phyloP scores from a whole-genome alignment of 1,140 invertebrate species.

The Frieseomelitta varia region DNA sequence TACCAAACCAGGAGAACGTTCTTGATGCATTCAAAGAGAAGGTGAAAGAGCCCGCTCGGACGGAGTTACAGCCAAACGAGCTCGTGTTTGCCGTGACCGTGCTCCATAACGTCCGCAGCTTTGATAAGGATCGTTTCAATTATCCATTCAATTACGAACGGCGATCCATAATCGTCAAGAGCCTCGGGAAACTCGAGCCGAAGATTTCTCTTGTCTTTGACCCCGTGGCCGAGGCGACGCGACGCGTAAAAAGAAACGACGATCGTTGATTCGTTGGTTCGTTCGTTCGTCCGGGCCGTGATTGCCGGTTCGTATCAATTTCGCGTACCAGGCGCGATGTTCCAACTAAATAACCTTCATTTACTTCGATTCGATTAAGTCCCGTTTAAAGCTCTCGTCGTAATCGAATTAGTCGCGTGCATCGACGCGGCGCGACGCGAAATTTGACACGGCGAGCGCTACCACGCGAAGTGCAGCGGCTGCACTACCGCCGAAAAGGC shows the following conservation, averaged over 20 bases:
- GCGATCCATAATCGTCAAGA: slow-evolving; percentile 69
- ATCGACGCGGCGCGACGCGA: slow-evolving; percentile 4
- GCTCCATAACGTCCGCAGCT: slow-evolving; percentile 71
- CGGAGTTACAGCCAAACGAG: slow-evolving; percentile 59
- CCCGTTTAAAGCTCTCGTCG: slow-evolving; percentile 26
- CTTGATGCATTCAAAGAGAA: slow-evolving; percentile 40
- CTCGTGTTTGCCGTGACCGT: slow-evolving; percentile 73
- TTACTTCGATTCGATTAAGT: slow-evolving; percentile 36
- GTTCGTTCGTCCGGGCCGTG: neutral
- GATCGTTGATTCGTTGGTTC: neutral
- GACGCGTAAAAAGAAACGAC: slow-evolving; percentile 5
- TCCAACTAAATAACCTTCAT: slow-evolving; percentile 32
- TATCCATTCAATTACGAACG: slow-evolving; percentile 74
- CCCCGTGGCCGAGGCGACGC: neutral
- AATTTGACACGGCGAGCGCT: slow-evolving; percentile 10
- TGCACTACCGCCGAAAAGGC: neutral
- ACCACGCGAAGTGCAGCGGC: neutral
- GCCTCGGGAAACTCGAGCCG: slow-evolving; percentile 46
- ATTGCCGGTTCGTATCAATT: slow-evolving; percentile 25
- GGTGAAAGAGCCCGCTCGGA: slow-evolving; percentile 36
- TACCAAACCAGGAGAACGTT: slow-evolving; percentile 23
- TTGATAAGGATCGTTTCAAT: slow-evolving; percentile 77
- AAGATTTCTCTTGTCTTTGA: slow-evolving; percentile 51
- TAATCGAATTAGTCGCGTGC: slow-evolving; percentile 42
- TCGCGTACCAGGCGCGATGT: slow-evolving; percentile 7